A percentile compares a stretch with the other conserved stretches of the same genome.
Evolutionary conservation across 1,140 invertebrate species (phyloP).

Genomic region (Heliothis virescens): DNA sequence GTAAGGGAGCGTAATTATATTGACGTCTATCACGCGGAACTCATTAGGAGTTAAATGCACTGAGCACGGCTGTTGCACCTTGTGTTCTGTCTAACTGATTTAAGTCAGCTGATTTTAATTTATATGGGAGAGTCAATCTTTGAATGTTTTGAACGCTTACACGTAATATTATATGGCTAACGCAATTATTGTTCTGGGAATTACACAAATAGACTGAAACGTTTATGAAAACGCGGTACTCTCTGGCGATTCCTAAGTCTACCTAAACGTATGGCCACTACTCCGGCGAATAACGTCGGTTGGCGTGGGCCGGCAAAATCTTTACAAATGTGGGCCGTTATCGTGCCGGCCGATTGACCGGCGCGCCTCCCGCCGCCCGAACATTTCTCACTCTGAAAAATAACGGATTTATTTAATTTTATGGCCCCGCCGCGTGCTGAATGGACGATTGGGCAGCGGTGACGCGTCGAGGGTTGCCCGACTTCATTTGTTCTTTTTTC

Average conservation of each 20-base stretch:
- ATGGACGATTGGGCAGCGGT: slow-evolving; percentile 74
- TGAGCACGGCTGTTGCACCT: no score
- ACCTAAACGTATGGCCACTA: slow-evolving; percentile 75
- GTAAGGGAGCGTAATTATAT: no score
- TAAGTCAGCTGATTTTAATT: no score
- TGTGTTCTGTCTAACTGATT: no score
- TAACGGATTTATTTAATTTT: slow-evolving; percentile 86
- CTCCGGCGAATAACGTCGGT: slow-evolving; percentile 71
- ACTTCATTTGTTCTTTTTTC: slow-evolving; percentile 64
- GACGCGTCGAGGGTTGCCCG: slow-evolving; percentile 50
- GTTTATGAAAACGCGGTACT: neutral
- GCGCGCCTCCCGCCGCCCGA: slow-evolving; percentile 62
- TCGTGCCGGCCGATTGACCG: slow-evolving; percentile 82
- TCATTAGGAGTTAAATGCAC: no score
- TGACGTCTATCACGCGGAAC: no score
- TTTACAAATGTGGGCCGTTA: slow-evolving; percentile 84
- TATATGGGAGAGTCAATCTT: no score
- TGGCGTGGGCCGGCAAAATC: slow-evolving; percentile 77
- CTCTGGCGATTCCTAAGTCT: slow-evolving; percentile 56
- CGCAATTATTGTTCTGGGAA: no score
- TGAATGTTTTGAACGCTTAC: no score
- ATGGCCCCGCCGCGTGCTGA: slow-evolving; percentile 82
- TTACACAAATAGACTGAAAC: no score
- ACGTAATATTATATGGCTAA: no score
- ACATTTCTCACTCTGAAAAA: slow-evolving; percentile 84